A percentile compares a stretch with the other conserved stretches of the same genome.
Evolutionary conservation across 2,113 vertebrate genomes (phyloP).

Genomic region (Malurus elegans): DNA sequence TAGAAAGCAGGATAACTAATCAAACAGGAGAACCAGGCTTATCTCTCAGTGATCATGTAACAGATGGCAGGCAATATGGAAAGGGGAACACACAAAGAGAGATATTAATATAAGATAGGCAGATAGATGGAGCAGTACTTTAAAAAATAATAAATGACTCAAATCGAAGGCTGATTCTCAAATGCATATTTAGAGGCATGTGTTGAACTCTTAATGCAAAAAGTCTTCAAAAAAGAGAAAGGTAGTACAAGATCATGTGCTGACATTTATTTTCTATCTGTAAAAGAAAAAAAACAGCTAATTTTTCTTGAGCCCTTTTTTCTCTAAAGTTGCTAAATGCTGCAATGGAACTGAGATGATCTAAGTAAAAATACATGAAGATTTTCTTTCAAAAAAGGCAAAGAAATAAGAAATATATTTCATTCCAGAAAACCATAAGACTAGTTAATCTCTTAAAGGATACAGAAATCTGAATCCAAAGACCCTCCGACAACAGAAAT

Average conservation of each 20-base stretch:
- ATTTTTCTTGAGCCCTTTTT: neutral
- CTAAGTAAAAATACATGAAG: neutral
- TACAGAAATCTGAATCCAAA: neutral
- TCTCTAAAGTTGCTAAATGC: neutral
- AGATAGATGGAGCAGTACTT: conserved; percentile 18
- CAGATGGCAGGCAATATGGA: conserved; percentile 42
- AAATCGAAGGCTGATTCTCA: conserved; percentile 3
- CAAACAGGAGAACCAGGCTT: neutral
- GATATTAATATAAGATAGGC: conserved; percentile 41
- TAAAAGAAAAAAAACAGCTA: neutral
- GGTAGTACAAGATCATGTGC: neutral
- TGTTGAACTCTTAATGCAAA: neutral
- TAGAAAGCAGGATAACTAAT: conserved; percentile 13
- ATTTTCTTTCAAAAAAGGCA: neutral
- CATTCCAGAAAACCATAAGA: neutral
- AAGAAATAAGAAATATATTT: neutral
- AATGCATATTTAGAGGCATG: neutral
- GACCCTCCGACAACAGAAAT: neutral
- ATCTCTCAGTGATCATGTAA: neutral
- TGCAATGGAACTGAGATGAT: neutral
- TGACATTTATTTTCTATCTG: neutral
- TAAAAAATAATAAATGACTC: conserved; percentile 10
- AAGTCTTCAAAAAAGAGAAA: neutral
- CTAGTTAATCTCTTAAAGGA: neutral
- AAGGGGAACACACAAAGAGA: conserved; percentile 5